phyloP scores from a whole-genome alignment of 2,113 vertebrate genomes.

The Odontophorus gujanensis region DNA sequence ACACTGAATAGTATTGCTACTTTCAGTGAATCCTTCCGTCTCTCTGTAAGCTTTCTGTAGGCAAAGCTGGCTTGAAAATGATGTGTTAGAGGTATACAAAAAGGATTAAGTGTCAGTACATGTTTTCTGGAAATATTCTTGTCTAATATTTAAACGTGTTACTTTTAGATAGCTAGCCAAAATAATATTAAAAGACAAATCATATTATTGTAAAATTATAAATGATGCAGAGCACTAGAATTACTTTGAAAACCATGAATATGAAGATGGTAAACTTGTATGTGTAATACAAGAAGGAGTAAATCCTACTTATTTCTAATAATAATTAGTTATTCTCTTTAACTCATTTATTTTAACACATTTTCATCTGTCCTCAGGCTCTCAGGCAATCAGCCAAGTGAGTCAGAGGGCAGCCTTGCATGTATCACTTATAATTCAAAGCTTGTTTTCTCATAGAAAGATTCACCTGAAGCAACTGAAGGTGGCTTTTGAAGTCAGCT shows the following conservation, averaged over 20 bases:
- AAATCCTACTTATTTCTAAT: neutral
- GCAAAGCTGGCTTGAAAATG: neutral
- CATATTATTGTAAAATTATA: neutral
- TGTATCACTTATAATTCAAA: neutral
- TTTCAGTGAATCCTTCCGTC: conserved; percentile 14
- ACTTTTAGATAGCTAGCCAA: neutral
- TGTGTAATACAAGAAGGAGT: neutral
- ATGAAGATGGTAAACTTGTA: neutral
- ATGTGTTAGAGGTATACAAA: conserved; percentile 12
- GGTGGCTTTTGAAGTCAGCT: neutral
- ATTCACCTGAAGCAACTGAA: neutral
- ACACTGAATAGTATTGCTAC: neutral
- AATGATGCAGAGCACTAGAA: neutral
- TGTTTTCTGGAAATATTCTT: conserved; percentile 8
- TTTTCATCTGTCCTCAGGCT: neutral
- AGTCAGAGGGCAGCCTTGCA: neutral
- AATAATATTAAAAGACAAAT: conserved; percentile 5
- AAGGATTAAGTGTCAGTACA: conserved; percentile 21
- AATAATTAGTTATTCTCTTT: neutral
- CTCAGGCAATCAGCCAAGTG: neutral
- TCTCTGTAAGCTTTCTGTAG: conserved; percentile 24
- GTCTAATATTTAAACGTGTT: neutral
- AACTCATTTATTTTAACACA: neutral
- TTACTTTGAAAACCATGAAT: neutral
- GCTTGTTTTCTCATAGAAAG: neutral